phyloP scores from a whole-genome alignment of 2,888 invertebrate genomes.

The Achlya flavicornis region DNA sequence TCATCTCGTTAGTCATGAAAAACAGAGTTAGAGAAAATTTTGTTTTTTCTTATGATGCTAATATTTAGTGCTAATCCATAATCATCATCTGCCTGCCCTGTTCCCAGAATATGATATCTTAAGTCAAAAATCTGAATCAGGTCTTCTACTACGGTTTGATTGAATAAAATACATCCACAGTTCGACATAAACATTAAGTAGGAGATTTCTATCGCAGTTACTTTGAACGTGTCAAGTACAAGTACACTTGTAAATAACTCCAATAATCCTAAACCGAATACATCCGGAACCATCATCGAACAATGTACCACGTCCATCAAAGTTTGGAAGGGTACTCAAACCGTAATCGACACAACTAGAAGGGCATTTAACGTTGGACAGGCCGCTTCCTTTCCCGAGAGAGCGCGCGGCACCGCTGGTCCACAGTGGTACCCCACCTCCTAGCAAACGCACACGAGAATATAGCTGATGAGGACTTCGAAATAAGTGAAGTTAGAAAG shows the following conservation, averaged over 20 bases:
- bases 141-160: no score
- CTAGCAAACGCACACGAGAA: conserved; percentile 3
- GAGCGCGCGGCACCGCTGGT: conserved; percentile 46
- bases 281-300: conserved; percentile 56
- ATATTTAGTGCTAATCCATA: no score
- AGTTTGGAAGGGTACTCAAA: conserved; percentile 76
- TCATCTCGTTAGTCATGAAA: no score
- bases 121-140: no score
- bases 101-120: no score
- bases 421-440: conserved; percentile 38
- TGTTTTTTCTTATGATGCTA: no score
- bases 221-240: neutral
- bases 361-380: conserved; percentile 78
- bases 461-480: neutral
- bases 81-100: no score
- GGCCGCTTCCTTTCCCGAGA: conserved; percentile 79
- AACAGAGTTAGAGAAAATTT: no score
- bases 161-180: no score
- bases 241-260: conserved; percentile 15
- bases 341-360: conserved; percentile 77
- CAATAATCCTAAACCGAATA: conserved; percentile 47
- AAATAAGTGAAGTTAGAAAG: neutral
- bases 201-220: neutral
- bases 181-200: no score
- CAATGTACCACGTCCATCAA: conserved; percentile 77